Evolutionary conservation across 2,888 invertebrate species (phyloP).

Genomic region (Gerris lacustris): DNA sequence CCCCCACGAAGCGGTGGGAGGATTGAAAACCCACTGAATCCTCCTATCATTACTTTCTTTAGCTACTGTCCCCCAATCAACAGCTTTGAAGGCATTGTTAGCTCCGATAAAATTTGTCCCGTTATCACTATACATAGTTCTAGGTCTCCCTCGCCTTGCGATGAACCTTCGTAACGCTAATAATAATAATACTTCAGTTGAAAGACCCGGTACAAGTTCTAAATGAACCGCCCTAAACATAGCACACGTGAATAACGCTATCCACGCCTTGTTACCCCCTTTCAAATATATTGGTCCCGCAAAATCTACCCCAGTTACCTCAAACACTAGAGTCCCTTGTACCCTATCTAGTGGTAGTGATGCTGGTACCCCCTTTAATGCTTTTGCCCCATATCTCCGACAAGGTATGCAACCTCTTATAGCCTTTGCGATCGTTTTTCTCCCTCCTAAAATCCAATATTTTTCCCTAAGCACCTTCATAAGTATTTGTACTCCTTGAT

Average conservation of each 20-base stretch:
- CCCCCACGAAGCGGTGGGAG: conserved; percentile 34
- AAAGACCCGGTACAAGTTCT: conserved; percentile 29
- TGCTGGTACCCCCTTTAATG: not conserved
- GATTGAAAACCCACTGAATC: conserved; percentile 35
- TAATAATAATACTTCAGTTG: conserved; percentile 30
- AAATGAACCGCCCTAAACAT: conserved; percentile 33
- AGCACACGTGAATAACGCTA: conserved; percentile 33
- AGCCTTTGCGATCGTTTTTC: conserved; percentile 9
- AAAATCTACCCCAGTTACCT: no score
- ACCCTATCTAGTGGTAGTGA: conserved; percentile 25
- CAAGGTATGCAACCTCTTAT: conserved; percentile 12
- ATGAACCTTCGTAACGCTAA: conserved; percentile 29
- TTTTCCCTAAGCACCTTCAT: conserved; percentile 16
- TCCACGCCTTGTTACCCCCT: no score
- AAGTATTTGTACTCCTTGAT: conserved; percentile 11
- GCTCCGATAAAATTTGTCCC: conserved; percentile 30
- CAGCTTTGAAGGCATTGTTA: conserved; percentile 2
- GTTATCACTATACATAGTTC: conserved; percentile 33
- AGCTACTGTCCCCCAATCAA: conserved; percentile 11
- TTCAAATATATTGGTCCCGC: no score
- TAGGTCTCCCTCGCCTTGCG: conserved; percentile 27
- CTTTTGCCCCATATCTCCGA: not conserved
- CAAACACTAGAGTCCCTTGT: conserved; percentile 23
- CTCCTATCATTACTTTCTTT: conserved; percentile 21
- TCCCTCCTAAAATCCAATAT: conserved; percentile 13